Evolutionary conservation across 1,140 invertebrate species (phyloP), one percentile per base, ranked within the genome.

Genomic region (Drosophila kepulauana): DNA sequence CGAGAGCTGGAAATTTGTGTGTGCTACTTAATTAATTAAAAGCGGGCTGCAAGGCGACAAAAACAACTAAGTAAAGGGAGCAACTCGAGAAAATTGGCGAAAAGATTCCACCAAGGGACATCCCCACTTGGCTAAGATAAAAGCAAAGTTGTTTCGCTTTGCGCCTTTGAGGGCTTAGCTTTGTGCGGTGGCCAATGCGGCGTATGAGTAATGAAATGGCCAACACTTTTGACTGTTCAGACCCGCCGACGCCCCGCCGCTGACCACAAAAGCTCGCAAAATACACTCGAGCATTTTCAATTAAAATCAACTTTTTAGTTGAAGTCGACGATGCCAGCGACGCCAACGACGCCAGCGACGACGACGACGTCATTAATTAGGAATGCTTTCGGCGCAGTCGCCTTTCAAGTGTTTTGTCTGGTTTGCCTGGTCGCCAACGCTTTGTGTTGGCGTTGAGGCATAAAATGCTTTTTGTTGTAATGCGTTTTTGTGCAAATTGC

Each of bases 391-490:
- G 28, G 43, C 41, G 57, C 38, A 28, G 75, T 72, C 72, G 79
- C 79, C 79, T 82, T 85, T 82, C 77, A 84, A 84, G 77, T 84
- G 75, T 82, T 82, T 74, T 51, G 70, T 71, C 70, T 69, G 63
- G 80, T 69, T 58, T 70, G 81, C 49, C 71, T 79, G 76, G 72
- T 79, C 71, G 80, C 76, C 70, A 71, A 45, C 79, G 81, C 80
- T 87, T 88, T 87, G 80, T 84, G 85, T 89, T 80, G 84, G 84
- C 85, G 84, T 88, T 49, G 84, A 73, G 80, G 84, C 84, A 89
- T 88, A 79, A 74, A 84, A 89, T 56, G 30, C 20, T 28, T 46
- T 68, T 52, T 74, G 68, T 63, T 79, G 76, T 72, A 78, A 73
- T 88, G 79, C 69, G 84, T 75, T 82, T 72, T 81, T 88, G 84